phyloP scores from a whole-genome alignment of 1,140 invertebrate genomes.

The Proctacanthus coquilletti region DNA sequence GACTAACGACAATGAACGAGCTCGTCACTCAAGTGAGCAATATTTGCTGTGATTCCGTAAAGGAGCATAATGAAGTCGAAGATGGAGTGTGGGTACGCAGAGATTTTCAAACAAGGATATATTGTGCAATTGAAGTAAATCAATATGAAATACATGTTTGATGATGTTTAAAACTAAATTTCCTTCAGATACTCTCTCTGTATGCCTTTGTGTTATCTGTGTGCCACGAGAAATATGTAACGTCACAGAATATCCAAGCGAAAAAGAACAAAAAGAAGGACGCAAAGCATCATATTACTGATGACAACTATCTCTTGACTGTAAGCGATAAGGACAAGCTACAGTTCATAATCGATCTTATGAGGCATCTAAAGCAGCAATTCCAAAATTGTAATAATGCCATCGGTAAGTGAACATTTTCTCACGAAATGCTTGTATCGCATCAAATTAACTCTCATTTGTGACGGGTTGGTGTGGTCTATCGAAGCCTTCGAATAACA shows the following conservation, averaged over 20 bases:
- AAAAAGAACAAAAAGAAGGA: constrained; percentile 15
- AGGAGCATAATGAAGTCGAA: constrained; percentile 14
- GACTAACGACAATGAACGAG: constrained; percentile 17
- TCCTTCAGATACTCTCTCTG: constrained; percentile 21
- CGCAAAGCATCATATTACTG: constrained; percentile 1
- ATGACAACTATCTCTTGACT: constrained; percentile 7
- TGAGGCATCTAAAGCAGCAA: constrained; percentile 24
- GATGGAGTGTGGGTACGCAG: constrained; percentile 23
- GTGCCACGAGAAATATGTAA: constrained; percentile 19
- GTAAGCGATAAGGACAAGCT: constrained; percentile 25
- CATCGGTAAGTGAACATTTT: constrained; percentile 15
- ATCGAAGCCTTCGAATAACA: too few species aligned
- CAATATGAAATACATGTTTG: constrained; percentile 1
- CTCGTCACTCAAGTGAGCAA: constrained; percentile 15
- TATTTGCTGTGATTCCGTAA: constrained; percentile 14
- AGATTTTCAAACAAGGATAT: constrained; percentile 18
- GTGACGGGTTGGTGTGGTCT: too few species aligned
- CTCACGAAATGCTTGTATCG: background rate
- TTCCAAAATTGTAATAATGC: constrained; percentile 19
- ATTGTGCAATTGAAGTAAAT: constrained; percentile 20
- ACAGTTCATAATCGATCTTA: constrained; percentile 20
- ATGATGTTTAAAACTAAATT: constrained; percentile 2
- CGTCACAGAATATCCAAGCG: constrained; percentile 14
- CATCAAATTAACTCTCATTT: too few species aligned
- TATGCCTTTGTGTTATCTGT: constrained; percentile 26